Conservation (phyloP, 2,888 invertebrate species). For the Drosophila picticornis region DNA sequence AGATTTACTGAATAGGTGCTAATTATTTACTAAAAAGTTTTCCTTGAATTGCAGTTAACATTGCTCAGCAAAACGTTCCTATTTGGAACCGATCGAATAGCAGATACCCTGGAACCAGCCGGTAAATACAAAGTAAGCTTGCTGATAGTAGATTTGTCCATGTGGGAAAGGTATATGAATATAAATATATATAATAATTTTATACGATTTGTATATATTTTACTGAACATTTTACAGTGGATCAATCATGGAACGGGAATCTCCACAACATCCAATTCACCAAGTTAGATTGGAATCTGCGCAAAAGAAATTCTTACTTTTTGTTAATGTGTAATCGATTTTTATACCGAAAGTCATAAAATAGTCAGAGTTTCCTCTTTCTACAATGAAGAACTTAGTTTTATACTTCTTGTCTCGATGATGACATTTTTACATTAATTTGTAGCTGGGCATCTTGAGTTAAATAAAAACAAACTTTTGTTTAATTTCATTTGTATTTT, state of each 20-base stretch:
- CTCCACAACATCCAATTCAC: neutral
- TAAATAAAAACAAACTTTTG: neutral
- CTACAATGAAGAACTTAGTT: neutral
- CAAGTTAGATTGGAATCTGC: neutral
- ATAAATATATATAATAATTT: too few relatives aligned
- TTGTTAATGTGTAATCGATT: neutral
- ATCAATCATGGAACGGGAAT: accelerated
- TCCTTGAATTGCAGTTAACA: neutral
- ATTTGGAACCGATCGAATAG: neutral
- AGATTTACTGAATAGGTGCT: neutral
- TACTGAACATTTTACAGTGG: neutral
- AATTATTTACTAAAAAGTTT: neutral
- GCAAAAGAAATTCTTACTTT: neutral
- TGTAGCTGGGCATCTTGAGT: neutral
- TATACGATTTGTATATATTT: too few relatives aligned
- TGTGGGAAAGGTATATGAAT: too few relatives aligned
- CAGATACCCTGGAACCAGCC: neutral
- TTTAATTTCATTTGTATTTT: neutral
- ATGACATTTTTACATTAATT: neutral
- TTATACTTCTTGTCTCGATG: neutral
- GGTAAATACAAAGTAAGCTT: neutral
- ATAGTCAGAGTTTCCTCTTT: neutral
- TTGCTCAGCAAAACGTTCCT: neutral
- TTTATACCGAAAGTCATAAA: neutral
- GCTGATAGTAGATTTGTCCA: neutral